A percentile compares a stretch with the other conserved stretches of the same genome.
Evolutionary conservation across 1,140 invertebrate species (phyloP).

Genomic region (Zelostemma sp.): DNA sequence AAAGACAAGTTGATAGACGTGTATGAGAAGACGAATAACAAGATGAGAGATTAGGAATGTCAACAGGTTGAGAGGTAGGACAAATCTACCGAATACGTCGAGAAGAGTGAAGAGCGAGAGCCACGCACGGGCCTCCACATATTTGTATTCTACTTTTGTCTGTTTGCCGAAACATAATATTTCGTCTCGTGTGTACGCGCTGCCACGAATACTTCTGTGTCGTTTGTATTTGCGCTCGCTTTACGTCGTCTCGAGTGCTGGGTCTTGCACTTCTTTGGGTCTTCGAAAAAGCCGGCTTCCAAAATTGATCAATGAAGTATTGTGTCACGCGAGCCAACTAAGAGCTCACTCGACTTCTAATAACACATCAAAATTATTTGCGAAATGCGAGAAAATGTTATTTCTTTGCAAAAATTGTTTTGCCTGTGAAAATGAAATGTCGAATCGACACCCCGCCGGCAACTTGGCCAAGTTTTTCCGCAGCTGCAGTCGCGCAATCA

Average conservation of each 20-base stretch:
- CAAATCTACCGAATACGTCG: constrained; percentile 36
- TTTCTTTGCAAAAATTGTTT: too few relatives aligned
- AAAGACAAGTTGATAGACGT: constrained; percentile 1
- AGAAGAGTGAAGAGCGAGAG: constrained; percentile 36
- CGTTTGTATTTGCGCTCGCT: constrained; percentile 47
- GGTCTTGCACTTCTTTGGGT: constrained; percentile 29
- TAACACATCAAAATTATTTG: too few relatives aligned
- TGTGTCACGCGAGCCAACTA: constrained; percentile 26
- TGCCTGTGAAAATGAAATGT: too few relatives aligned
- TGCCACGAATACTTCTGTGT: constrained; percentile 43
- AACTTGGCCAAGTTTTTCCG: constrained; percentile 59
- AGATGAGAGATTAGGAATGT: constrained; percentile 57
- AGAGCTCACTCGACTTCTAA: constrained; percentile 23
- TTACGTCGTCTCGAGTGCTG: constrained; percentile 48
- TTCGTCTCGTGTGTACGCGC: constrained; percentile 51
- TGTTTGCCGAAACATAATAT: constrained; percentile 67
- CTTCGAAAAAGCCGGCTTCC: constrained; percentile 32
- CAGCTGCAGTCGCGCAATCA: constrained; percentile 61
- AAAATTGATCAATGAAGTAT: constrained; percentile 28
- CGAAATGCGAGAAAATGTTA: too few relatives aligned
- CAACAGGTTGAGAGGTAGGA: constrained; percentile 57
- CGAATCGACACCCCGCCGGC: constrained; percentile 11
- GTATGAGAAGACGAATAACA: constrained; percentile 23
- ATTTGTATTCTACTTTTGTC: constrained; percentile 65
- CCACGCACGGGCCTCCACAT: constrained; percentile 49